These are phyloP conservation scores for Hoplodrina blanda DNA, from an alignment of 2,888 invertebrate genomes.

Conservation along the genomic window DNA sequence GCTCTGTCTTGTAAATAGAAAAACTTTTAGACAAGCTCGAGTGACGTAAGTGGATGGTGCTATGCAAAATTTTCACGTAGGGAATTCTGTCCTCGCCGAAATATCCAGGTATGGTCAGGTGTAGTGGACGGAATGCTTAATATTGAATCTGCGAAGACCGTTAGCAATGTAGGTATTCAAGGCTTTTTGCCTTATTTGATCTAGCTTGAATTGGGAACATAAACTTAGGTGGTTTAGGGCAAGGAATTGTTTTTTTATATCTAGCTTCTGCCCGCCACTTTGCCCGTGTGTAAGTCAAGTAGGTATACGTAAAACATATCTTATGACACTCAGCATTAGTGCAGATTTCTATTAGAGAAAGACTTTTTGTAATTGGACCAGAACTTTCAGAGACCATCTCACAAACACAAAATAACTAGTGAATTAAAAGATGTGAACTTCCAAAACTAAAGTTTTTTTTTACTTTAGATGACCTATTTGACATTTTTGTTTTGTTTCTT, in stretches of 20 bases:
- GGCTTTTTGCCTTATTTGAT: conserved; percentile 38
- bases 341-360: no score
- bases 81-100: conserved; percentile 58
- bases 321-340: no score
- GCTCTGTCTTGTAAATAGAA: conserved; percentile 28
- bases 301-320: no score
- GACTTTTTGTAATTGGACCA: no score
- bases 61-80: conserved; percentile 56
- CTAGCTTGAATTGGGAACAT: conserved; percentile 13
- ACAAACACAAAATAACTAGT: no score
- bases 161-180: conserved; percentile 44
- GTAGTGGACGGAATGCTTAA: conserved; percentile 64
- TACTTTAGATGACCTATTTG: no score
- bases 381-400: no score
- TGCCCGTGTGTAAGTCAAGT: no score
- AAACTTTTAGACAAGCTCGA: conserved; percentile 27
- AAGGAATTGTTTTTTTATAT: conserved; percentile 3
- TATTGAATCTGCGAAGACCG: conserved; percentile 52
- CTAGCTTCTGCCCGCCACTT: no score
- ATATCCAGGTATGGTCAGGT: conserved; percentile 60
- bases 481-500: no score
- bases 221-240: conserved; percentile 10
- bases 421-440: no score
- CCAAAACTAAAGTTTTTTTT: no score
- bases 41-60: conserved; percentile 26